These are phyloP conservation scores for Muscicapa comitata DNA, from an alignment of 2,797 vertebrate species.

Conservation along the genomic window DNA sequence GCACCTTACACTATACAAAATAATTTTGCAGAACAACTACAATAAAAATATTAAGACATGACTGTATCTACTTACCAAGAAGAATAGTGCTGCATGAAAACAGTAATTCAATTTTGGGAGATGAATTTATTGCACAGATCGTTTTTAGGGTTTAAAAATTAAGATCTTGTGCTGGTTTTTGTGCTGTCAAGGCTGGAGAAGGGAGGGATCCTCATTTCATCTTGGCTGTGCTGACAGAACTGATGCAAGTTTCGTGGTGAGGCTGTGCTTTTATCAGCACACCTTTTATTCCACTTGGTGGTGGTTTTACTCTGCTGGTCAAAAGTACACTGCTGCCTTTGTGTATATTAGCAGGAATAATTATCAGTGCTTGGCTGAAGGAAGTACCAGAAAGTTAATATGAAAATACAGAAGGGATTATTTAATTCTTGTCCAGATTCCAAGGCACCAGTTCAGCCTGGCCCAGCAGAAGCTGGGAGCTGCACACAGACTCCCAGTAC, in stretches of 20 bases:
- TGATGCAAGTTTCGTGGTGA: not conserved
- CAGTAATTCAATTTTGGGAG: not conserved
- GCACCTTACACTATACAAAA: not conserved
- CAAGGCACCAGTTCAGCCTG: not conserved
- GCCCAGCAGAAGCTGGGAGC: constrained; percentile 1
- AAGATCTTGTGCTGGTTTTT: not conserved
- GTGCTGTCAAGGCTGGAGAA: not conserved
- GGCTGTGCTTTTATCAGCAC: constrained; percentile 20
- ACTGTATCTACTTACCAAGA: not conserved
- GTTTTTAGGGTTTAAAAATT: not conserved
- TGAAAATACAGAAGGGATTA: not conserved
- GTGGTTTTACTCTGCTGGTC: constrained; percentile 18
- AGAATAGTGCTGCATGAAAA: not conserved
- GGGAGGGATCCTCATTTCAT: not conserved
- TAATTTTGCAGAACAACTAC: not conserved
- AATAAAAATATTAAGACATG: not conserved
- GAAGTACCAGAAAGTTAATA: constrained; percentile 29
- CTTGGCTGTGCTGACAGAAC: not conserved
- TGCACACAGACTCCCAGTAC: not conserved
- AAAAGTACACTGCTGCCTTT: constrained; percentile 1
- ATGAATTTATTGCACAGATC: not conserved
- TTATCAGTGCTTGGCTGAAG: constrained; percentile 1
- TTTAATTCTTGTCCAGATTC: constrained; percentile 12
- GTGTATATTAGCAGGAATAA: constrained; percentile 11
- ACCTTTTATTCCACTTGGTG: constrained; percentile 9